Percentiles rank a stretch among this genome's conserved stretches.
Evolutionary conservation across 2,797 vertebrate genomes (phyloP).

Genomic region (Petrocephalus schoutedeni): DNA sequence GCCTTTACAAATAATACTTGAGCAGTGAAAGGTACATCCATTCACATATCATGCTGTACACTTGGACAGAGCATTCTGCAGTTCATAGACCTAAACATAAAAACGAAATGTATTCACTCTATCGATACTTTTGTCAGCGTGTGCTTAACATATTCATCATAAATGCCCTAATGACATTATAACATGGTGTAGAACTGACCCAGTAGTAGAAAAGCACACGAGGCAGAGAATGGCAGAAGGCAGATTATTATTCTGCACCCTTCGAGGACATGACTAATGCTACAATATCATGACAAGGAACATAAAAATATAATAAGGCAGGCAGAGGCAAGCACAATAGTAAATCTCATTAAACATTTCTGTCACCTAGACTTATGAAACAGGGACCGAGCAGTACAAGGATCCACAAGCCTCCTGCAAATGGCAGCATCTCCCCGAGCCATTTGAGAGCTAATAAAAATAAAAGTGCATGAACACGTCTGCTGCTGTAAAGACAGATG

Average conservation of each 20-base stretch:
- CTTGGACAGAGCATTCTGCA: neutral
- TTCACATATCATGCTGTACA: neutral
- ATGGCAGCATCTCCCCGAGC: neutral
- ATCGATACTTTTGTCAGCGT: neutral
- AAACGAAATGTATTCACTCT: neutral
- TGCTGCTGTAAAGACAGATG: neutral
- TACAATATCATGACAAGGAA: constrained; percentile 18
- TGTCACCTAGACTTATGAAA: constrained; percentile 4
- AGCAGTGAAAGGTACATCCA: neutral
- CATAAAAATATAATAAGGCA: constrained; percentile 21
- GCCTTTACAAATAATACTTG: neutral
- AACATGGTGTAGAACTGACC: neutral
- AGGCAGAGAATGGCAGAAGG: neutral
- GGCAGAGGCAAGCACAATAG: constrained; percentile 13
- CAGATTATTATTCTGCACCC: constrained; percentile 19
- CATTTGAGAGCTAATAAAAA: neutral
- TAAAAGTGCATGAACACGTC: neutral
- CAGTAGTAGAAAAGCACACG: neutral
- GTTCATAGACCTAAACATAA: neutral
- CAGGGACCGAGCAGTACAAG: neutral
- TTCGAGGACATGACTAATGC: constrained; percentile 20
- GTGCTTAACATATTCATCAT: neutral
- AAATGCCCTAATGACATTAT: neutral
- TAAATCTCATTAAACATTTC: constrained; percentile 29
- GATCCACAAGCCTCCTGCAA: neutral